Base-by-base conservation (phyloP, 2,888 invertebrate species). In the Kuschelorhynchus macadamiae region DNA sequence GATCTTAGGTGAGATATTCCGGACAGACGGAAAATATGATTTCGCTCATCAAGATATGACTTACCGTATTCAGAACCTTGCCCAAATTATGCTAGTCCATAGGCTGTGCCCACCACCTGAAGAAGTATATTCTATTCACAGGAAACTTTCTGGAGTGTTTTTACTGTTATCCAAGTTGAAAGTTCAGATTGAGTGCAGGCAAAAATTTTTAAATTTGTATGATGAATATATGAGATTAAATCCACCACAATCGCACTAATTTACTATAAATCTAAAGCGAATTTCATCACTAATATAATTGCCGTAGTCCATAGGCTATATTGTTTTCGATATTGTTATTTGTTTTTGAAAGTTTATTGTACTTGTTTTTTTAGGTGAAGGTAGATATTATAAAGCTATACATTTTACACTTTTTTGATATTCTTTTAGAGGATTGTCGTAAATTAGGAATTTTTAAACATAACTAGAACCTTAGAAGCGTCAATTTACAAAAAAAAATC, bases 71-170 rank as follows among this genome's bases (percentile, higher is more conserved):
- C 95, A 97, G 73, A 86, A 90, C 2, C 84, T 95, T 16, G 93
- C 98, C 1, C 98, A 98, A 0, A 94, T 97, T 0, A 97, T 99
- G 88, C 86, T 99, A 55, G 91, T 91, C 44, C 96, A 99, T 80
- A 87, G 98, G 17, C 87, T 99, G 1, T 96, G 96, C 67, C 97
- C 99, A 1, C 99, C 99, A 0, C 99, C 99, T 0, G 98, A 98
- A 83, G 98, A 99, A 85, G 95, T 97, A 74, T 99, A 99, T 85
- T 98, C 98, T 0, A 86, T 99, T 16, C 99, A 99, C 82, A 88
- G 98, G 65, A 99, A 99, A 85, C 87, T 99, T 47, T 96, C 98
- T 0, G 99, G 99, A 0, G 91, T 96, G 11, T 98, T 98, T 84
- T 85, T 98, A 18, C 85, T 98, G 0, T 97, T 97, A 80, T 89